Evolutionary conservation across 2,797 vertebrate species (phyloP), one percentile per base, ranked within the genome.

Genomic region (Cyclopterus lumpus): DNA sequence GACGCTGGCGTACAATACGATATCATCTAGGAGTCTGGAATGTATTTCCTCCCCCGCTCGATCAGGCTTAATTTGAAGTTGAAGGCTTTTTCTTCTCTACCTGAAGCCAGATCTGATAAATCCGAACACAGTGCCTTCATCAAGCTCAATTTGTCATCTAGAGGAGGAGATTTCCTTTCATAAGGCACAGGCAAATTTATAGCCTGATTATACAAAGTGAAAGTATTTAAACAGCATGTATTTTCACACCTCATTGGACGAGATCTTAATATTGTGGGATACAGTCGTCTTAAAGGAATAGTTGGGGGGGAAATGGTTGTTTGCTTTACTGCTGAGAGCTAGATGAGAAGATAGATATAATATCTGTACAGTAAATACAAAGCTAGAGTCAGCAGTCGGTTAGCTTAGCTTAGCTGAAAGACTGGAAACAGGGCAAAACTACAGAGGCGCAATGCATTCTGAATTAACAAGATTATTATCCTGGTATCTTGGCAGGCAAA

Each of bases 41-140:
- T 88, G 89, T 55, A 77, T 89, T 92, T 89, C 82, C 84, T 88
- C 85, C 79, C 66, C 62, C 6, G 34, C 86, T 80, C 79, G 61
- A 92, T 94, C 88, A 73, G 73, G 68, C 73, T 90, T 86, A 74
- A 89, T 89, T 89, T 90, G 73, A 82, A 87, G 70, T 79, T 80
- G 59, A 77, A 86, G 75, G 70, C 54, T 34, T 58, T 75, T 83
- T 83, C 81, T 73, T 71, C 53, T 71, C 76, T 57, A 86, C 83
- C 84, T 88, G 77, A 87, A 36, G 89, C 90, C 90, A 93, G 79
- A 93, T 92, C 92, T 90, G 92, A 94, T 93, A 91, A 87, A 81
- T 69, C 57, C 64, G 67, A 73, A 84, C 71, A 86, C 81, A 80
- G 79, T 59, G 65, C 76, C 72, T 80, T 81, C 73, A 78, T 71